These are phyloP conservation scores for Oscheius myriophilus DNA, from an alignment of 2,888 invertebrate genomes.

Conservation along the genomic window DNA sequence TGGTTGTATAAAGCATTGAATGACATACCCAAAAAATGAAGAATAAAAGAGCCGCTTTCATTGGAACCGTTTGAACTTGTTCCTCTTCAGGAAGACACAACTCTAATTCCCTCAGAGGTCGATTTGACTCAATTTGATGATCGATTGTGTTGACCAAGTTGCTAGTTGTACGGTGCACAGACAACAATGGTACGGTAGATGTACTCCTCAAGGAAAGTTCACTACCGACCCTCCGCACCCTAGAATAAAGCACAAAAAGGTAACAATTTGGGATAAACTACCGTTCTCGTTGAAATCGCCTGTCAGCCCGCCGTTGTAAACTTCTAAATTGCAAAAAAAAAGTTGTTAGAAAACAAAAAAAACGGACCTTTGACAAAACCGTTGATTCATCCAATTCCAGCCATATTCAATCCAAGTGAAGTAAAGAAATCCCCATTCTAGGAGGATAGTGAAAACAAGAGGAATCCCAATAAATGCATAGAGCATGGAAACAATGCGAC, in stretches of 20 bases:
- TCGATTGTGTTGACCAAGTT: slow-evolving; percentile 39
- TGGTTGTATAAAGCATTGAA: no score
- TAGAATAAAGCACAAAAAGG: slow-evolving; percentile 6
- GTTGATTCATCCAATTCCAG: slow-evolving; percentile 56
- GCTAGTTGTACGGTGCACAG: slow-evolving; percentile 43
- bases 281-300: slow-evolving; percentile 42
- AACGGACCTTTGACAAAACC: slow-evolving; percentile 54
- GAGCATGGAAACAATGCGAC: slow-evolving; percentile 59
- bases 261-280: no score
- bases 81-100: slow-evolving; percentile 48
- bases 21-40: slow-evolving; percentile 54
- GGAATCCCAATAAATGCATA: slow-evolving; percentile 61
- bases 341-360: neutral
- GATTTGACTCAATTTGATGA: slow-evolving; percentile 58
- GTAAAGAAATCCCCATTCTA: slow-evolving; percentile 61
- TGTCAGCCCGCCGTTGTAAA: slow-evolving; percentile 46
- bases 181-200: slow-evolving; percentile 49
- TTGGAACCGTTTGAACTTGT: slow-evolving; percentile 57
- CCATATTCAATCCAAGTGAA: slow-evolving; percentile 60
- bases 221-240: slow-evolving; percentile 55
- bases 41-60: slow-evolving; percentile 56
- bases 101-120: slow-evolving; percentile 46
- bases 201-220: slow-evolving; percentile 47
- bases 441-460: slow-evolving; percentile 55
- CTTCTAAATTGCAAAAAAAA: slow-evolving; percentile 36